These are phyloP conservation scores for Sipunculus nudus DNA, from an alignment of 2,888 invertebrate genomes.

Conservation along the genomic window DNA sequence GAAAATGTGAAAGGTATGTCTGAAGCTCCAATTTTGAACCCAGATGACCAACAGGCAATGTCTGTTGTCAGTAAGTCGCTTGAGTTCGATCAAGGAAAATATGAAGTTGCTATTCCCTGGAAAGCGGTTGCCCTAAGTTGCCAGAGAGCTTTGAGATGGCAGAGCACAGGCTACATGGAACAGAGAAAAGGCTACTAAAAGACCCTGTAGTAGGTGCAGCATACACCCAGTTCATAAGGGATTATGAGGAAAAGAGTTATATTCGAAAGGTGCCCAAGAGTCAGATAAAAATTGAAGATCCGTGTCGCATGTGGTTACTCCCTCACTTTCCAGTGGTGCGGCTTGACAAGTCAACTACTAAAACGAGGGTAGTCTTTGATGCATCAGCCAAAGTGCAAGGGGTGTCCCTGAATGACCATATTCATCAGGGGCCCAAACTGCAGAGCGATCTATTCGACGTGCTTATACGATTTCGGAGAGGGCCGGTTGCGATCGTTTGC, in stretches of 20 bases:
- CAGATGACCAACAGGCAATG: no score
- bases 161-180: conserved; percentile 13
- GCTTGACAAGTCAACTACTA: conserved; percentile 25
- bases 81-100: background rate
- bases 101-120: conserved; percentile 26
- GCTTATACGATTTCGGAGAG: conserved; percentile 11
- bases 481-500: conserved; percentile 20
- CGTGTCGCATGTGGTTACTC: conserved; percentile 39
- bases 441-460: conserved; percentile 36
- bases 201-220: conserved; percentile 7
- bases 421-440: conserved; percentile 38
- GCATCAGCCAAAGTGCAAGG: conserved; percentile 25
- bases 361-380: conserved; percentile 38
- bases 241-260: conserved; percentile 30
- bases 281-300: background rate
- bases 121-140: conserved; percentile 10
- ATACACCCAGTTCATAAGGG: conserved; percentile 21
- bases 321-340: conserved; percentile 35
- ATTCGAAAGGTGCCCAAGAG: conserved; percentile 12
- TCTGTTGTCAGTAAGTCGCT: background rate
- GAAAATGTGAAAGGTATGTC: no score
- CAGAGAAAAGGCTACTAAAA: conserved; percentile 25
- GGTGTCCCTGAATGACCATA: conserved; percentile 28
- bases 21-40: no score
- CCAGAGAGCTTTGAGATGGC: conserved; percentile 25